These are phyloP conservation scores for Cephonodes hylas DNA, from an alignment of 2,888 invertebrate genomes.

Conservation along the genomic window DNA sequence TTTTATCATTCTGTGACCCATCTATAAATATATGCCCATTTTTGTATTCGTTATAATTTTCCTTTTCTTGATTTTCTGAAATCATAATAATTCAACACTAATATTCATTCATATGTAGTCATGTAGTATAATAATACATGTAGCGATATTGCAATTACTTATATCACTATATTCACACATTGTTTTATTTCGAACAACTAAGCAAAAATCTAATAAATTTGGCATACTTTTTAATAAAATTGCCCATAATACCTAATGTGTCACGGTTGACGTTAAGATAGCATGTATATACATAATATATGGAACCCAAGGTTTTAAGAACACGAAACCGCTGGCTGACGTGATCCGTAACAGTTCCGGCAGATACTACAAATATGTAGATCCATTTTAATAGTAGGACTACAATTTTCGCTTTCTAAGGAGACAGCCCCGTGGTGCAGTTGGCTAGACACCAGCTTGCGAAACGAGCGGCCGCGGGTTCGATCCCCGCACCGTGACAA, in stretches of 20 bases:
- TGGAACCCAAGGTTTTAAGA: conserved; percentile 29
- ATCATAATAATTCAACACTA: not conserved
- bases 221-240: not conserved
- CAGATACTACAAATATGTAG: conserved; percentile 7
- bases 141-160: too few relatives aligned
- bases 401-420: not conserved
- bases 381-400: not conserved
- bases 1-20: conserved; percentile 36
- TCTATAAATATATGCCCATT: conserved; percentile 43
- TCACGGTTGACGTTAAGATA: conserved; percentile 23
- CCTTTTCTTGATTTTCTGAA: conserved; percentile 4
- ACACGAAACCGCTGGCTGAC: conserved; percentile 26
- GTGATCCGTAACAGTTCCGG: conserved; percentile 19
- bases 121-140: too few relatives aligned
- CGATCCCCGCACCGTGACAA: too few relatives aligned
- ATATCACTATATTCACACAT: too few relatives aligned
- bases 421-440: too few relatives aligned
- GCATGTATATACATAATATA: too few relatives aligned
- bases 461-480: too few relatives aligned
- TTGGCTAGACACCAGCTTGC: too few relatives aligned
- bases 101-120: not conserved
- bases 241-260: not conserved
- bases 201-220: too few relatives aligned
- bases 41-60: not conserved
- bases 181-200: too few relatives aligned